Percentiles rank a stretch among this genome's conserved stretches.
phyloP scores from a whole-genome alignment of 2,797 vertebrate species.

The Leucoraja ocellata region DNA sequence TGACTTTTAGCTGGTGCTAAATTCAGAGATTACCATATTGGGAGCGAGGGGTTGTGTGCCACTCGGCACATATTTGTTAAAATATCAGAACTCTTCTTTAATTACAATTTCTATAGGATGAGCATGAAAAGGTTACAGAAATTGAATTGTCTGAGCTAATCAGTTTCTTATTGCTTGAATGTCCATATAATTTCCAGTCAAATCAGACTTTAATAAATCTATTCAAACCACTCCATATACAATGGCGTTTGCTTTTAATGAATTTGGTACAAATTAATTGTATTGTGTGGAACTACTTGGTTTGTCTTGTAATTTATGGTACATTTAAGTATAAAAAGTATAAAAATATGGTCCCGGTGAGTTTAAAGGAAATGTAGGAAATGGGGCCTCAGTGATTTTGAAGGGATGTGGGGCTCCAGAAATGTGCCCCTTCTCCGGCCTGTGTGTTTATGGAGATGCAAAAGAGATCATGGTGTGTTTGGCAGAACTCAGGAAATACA shows the following conservation, averaged over 20 bases:
- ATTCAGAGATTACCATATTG: not conserved
- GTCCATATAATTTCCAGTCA: not conserved
- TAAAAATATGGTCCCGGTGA: too few relatives aligned
- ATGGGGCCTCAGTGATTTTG: too few relatives aligned
- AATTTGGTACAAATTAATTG: not conserved
- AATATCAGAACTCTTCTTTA: not conserved
- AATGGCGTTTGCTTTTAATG: not conserved
- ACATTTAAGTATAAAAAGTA: not conserved
- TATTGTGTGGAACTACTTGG: not conserved
- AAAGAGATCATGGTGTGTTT: too few relatives aligned
- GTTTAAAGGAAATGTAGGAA: too few relatives aligned
- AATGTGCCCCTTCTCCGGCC: too few relatives aligned
- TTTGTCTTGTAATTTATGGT: not conserved
- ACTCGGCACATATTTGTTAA: not conserved
- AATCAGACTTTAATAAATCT: slow-evolving; percentile 3
- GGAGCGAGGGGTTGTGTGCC: not conserved
- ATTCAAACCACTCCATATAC: not conserved
- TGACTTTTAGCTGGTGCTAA: too few relatives aligned
- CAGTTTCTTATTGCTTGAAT: not conserved
- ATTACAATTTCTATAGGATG: not conserved
- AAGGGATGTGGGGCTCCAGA: too few relatives aligned
- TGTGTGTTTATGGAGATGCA: too few relatives aligned
- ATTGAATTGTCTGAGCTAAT: not conserved
- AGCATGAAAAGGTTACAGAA: not conserved
- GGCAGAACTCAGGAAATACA: too few relatives aligned